A percentile compares a stretch with the other conserved stretches of the same genome.
phyloP scores from a whole-genome alignment of 2,888 invertebrate species.

The Agrotis exclamationis region DNA sequence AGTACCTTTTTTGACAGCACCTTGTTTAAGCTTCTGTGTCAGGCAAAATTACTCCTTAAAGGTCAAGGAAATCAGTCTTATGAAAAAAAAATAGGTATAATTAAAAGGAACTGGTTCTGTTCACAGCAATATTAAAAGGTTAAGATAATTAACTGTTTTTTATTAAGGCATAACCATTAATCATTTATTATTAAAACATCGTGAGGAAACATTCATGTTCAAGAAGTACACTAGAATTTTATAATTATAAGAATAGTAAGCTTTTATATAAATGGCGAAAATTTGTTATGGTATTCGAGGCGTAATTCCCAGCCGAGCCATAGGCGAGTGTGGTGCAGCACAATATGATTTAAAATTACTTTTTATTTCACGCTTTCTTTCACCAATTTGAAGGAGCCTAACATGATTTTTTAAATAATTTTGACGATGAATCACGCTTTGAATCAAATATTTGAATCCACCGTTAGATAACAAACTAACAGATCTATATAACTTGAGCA shows the following conservation, averaged over 20 bases:
- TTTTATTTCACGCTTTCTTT: no score
- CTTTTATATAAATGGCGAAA: no score
- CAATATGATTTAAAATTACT: no score
- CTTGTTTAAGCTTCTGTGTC: constrained; percentile 14
- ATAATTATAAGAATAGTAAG: no score
- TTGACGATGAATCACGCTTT: no score
- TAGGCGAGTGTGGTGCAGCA: no score
- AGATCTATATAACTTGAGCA: not conserved
- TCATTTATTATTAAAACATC: not conserved
- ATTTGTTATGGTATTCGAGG: no score
- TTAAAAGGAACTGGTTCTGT: not conserved
- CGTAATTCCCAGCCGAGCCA: no score
- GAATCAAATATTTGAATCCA: not conserved
- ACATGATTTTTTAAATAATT: no score
- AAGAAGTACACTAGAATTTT: no score
- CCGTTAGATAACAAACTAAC: not conserved
- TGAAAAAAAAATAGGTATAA: not conserved
- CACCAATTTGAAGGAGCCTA: no score
- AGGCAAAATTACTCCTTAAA: not conserved
- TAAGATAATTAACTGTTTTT: not conserved
- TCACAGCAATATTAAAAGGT: not conserved
- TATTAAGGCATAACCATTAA: not conserved
- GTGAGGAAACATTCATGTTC: no score
- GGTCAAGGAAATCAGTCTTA: not conserved
- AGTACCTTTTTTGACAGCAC: constrained; percentile 32